Base-by-base conservation (phyloP, 2,113 vertebrate species). In the Corythaeola cristata region DNA sequence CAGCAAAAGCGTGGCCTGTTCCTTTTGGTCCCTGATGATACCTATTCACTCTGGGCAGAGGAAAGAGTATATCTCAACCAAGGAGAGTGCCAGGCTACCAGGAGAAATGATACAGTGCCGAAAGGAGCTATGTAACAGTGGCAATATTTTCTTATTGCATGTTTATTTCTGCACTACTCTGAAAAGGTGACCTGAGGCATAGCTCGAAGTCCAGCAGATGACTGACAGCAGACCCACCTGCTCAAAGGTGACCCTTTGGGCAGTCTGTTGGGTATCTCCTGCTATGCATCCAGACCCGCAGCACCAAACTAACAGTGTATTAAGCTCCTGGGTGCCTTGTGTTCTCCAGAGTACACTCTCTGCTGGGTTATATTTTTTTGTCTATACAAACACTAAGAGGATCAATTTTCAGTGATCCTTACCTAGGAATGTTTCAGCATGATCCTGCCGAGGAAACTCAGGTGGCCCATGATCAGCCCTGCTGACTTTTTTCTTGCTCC, bases 281-380 rank as follows among this genome's bases (percentile, higher is more conserved):
- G 83, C 75, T 66, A 30, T 12, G 18, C 71, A 47, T 20, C 56
- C 71, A 88, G 60, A 26, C 22, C 35, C 8, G 5, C 69, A 56
- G 23, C 15, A 13, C 15, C 5, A 4, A 52, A 44, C 11, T 60
- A 12, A 62, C 3, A 5, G 45, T 3, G 0, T 22, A 24, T 41
- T 23, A 37, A 77, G 39, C 24, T 66, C 41, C 77, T 32, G 16
- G 14, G 35, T 44, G 77, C 33, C 44, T 30, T 3, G 1, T 27
- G n/a, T 26, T 52, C 49, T 78, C 63, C 55, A 35, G 35, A 52
- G 39, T 8, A 32, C 9, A 4, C 14, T 12, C 41, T 71, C 41
- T 47, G 39, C 15, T 5, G 44, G 37, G 9, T 41, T 71, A 30
- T 26, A 15, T 37, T n/a, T 8, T 39, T 90, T 45, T 63, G 33